Conservation (phyloP, 92 coral and sea anemone genomes). For the Umimayanthus chanpuru region DNA sequence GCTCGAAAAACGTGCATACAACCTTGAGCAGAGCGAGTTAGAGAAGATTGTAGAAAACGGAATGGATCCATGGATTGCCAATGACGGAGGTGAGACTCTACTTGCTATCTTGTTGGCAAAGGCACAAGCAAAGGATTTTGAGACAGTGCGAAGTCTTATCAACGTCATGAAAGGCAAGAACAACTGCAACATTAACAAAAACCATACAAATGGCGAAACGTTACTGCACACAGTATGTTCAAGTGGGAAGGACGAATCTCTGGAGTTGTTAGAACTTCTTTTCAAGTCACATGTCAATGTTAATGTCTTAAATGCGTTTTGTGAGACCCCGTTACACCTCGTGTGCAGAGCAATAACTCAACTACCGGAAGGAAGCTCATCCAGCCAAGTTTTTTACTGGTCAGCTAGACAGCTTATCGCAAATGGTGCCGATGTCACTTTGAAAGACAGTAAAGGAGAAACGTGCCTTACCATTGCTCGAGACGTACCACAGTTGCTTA, state of each 20-base stretch:
- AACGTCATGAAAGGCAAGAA: background rate
- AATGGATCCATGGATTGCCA: slow-evolving; percentile 15
- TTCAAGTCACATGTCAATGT: background rate
- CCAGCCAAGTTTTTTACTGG: background rate
- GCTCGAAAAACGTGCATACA: no score
- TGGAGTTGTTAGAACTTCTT: background rate
- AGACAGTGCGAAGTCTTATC: background rate
- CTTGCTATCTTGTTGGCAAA: background rate
- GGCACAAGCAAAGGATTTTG: background rate
- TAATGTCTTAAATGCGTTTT: background rate
- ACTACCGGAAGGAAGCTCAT: no score
- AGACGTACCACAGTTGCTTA: slow-evolving; percentile 14
- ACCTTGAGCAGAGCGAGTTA: no score
- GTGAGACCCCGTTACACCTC: background rate
- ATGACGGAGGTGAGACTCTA: background rate
- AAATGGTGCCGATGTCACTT: slow-evolving; percentile 36
- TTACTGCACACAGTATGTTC: background rate
- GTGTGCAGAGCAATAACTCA: background rate
- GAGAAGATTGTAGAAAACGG: background rate
- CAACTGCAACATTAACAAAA: background rate
- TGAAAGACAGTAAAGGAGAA: background rate
- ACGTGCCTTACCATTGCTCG: slow-evolving; percentile 18
- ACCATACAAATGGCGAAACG: background rate
- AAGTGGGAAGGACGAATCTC: background rate
- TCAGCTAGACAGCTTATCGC: background rate